Evolutionary conservation across 2,113 vertebrate species (phyloP).

Genomic region (Saguinus imperator): DNA sequence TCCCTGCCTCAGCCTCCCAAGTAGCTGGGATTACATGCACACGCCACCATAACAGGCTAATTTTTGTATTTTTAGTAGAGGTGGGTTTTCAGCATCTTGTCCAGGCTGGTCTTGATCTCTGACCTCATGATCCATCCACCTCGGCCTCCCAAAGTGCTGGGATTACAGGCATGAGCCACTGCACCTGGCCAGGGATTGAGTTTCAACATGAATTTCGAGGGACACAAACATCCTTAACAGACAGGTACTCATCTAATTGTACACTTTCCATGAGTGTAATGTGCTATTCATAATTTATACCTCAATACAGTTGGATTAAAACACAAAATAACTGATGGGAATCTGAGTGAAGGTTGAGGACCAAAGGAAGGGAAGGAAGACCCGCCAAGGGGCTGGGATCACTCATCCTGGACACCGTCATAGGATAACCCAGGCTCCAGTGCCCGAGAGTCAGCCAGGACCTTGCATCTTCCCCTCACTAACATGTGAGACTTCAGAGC

Average conservation of each 20-base stretch:
- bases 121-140: too few relatives aligned
- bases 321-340: neutral
- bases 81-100: too few relatives aligned
- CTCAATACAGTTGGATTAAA: neutral
- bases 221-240: neutral
- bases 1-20: too few relatives aligned
- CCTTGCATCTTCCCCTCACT: neutral
- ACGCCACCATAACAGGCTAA: too few relatives aligned
- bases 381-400: neutral
- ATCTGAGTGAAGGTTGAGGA: neutral
- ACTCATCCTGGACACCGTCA: neutral
- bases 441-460: neutral
- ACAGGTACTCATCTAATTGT: too few relatives aligned
- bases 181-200: neutral
- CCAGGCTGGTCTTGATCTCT: too few relatives aligned
- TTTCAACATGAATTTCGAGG: neutral
- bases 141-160: too few relatives aligned
- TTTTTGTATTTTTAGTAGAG: too few relatives aligned
- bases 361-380: neutral
- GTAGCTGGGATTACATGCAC: too few relatives aligned
- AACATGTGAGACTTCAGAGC: neutral
- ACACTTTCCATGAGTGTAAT: too few relatives aligned
- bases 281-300: rapidly evolving
- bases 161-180: too few relatives aligned
- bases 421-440: neutral